Base-by-base conservation (phyloP, 2,113 vertebrate genomes). In the Bubo scandiacus region DNA sequence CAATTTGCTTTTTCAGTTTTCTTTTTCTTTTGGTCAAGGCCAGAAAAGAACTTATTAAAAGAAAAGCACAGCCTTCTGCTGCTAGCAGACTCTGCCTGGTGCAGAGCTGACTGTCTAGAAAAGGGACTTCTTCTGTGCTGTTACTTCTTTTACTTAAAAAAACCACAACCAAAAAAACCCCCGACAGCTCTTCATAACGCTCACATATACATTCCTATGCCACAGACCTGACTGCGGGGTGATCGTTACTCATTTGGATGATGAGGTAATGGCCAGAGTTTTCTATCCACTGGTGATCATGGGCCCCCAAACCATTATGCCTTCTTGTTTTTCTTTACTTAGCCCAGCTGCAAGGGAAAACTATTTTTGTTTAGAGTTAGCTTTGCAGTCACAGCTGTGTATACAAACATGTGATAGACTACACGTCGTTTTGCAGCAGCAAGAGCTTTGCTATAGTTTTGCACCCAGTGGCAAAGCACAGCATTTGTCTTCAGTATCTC, bases 1-100 rank as follows among this genome's bases (percentile, higher is more conserved):
- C 54, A 77, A 34, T 83, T 82, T 83, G 25, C 29, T 88, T 73
- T 75, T 84, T 55, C 63, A 55, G 22, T 78, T 94, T 82, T 43
- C 15, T 66, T 89, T 62, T 68, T 14, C 40, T 91, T 73, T 79
- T 86, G 42, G 55, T 84, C 45, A 81, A 86, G 73, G 32, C 13
- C 55, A 83, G 32, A 71, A 81, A 86, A 70, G 27, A 81, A 54
- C 17, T 40, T 90, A 36, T 12, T 43, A 47, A 83, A 88, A 94
- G 52, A 51, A 62, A 89, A 74, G 8, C 36, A 61, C 15, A 77
- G 34, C 30, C 10, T 70, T 42, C 57, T 66, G 30, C 42, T 79
- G 49, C 67, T 58, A 9, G 38, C 54, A 63, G 38, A 15, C 29
- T 59, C 49, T 84, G 36, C 10, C 34, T 80, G 26, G 6, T 81